Evolutionary conservation across 2,888 invertebrate species (phyloP).

Genomic region (Drosophila putrida): DNA sequence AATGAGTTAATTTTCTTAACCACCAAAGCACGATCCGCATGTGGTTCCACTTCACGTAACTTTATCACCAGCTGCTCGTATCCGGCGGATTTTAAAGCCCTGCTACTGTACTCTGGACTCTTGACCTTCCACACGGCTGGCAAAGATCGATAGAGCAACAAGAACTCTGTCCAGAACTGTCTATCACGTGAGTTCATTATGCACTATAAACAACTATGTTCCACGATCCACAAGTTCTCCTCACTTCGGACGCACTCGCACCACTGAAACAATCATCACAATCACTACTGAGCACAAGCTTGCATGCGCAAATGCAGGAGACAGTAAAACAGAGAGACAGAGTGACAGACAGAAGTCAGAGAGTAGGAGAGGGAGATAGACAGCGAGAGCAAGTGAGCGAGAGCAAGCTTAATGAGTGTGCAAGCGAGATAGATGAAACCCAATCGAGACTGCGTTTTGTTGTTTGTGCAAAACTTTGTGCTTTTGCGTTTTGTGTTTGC

Average conservation of each 20-base stretch:
- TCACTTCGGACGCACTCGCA: conserved; percentile 28
- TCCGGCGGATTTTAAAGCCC: conserved; percentile 42
- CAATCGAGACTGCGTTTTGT: conserved; percentile 10
- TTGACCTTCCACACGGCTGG: conserved; percentile 60
- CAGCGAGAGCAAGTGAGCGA: background rate
- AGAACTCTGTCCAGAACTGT: conserved; percentile 59
- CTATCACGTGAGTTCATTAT: conserved; percentile 58
- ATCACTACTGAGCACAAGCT: conserved; percentile 47
- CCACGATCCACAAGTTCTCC: conserved; percentile 25
- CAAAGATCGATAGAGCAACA: conserved; percentile 59
- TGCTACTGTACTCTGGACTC: conserved; percentile 57
- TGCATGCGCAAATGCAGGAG: conserved; percentile 63
- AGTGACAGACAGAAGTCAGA: background rate
- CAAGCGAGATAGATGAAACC: background rate
- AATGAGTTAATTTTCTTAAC: conserved; percentile 63
- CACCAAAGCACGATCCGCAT: conserved; percentile 48
- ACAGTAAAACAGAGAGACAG: background rate
- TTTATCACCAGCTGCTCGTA: conserved; percentile 55
- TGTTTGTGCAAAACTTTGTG: conserved; percentile 48
- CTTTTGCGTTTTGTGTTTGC: conserved; percentile 39
- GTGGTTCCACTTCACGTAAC: conserved; percentile 57
- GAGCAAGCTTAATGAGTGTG: conserved; percentile 1
- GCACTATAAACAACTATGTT: background rate
- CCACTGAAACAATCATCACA: conserved; percentile 25
- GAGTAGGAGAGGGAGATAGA: background rate